These are phyloP conservation scores for Wiebesia pumilae DNA, from an alignment of 1,140 invertebrate species.

Conservation along the genomic window DNA sequence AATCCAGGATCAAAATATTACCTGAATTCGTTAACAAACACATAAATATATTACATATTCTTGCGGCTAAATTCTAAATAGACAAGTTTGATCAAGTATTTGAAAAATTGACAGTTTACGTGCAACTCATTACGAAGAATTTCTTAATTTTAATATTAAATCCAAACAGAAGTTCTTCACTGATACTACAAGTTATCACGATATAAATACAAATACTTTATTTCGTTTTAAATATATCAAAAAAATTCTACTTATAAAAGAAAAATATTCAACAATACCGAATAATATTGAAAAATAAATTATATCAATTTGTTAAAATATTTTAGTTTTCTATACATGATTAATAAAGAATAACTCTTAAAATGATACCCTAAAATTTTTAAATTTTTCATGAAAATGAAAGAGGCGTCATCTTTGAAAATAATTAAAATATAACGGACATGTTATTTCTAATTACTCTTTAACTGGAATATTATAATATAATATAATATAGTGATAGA, in stretches of 20 bases:
- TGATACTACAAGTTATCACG: not conserved
- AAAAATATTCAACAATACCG: not conserved
- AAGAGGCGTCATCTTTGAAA: no score
- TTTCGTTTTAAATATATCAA: not conserved
- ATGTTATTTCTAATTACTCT: no score
- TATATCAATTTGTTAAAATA: not conserved
- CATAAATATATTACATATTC: not conserved
- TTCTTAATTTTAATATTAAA: slow-evolving; percentile 26
- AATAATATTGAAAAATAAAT: not conserved
- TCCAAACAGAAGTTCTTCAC: not conserved
- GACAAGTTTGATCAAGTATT: not conserved
- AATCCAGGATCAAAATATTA: not conserved
- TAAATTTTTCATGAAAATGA: no score
- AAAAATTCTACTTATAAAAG: not conserved
- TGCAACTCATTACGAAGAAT: not conserved
- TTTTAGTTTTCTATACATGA: not conserved
- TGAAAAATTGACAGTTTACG: not conserved
- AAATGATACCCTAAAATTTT: no score
- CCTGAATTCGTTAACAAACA: not conserved
- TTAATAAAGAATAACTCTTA: not conserved
- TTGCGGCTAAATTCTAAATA: not conserved
- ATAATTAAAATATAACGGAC: no score
- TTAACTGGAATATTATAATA: no score
- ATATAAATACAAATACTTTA: not conserved
- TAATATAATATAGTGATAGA: no score